Base-by-base conservation (phyloP, 1,140 invertebrate species). In the Latrodectus geometricus region DNA sequence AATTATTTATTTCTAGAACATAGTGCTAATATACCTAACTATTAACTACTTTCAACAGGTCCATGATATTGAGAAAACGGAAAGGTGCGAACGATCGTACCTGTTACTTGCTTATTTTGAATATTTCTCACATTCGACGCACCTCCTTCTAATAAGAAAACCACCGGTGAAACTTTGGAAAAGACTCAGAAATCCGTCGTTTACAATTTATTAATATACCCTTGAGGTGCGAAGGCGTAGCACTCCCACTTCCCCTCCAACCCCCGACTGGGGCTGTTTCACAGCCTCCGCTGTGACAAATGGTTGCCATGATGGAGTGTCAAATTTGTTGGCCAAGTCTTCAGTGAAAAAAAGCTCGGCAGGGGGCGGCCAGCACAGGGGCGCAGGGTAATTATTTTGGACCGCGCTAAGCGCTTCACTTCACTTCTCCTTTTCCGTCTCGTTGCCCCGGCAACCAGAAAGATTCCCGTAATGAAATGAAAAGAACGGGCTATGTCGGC, bases 281-380 rank as follows among this genome's bases (percentile, higher is more conserved):
- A 17, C 48, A 61, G 52, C n/a, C 61, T 74, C 75, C 75, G 15
- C 68, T 7, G 75, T 86, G 74, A 87, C 85, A 87, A 87, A 87
- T 87, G 85, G 85, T 87, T 68, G 70, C 77, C 49, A 87, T 87
- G 85, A 87, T 80, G 85, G 70, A 87, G 77, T 80, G 85, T 87
- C 85, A 87, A 87, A 87, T 87, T 87, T 80, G 85, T 87, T 87
- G 85, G 85, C 85, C 83, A 78, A 86, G 75, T 56, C 73, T 73
- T 20, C 56, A 54, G 9, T 54, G 66, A 73, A 76, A 84, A 84
- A 84, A 76, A 84, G 66, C 82, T 70, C 83, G 83, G 56, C 83
- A 86, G 83, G 83, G 83, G 75, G 74, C 35, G 61, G 50, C 61
- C 66, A 76, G 66, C 50, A 66, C 21, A 72, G 83, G 83, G 75